These are phyloP conservation scores for Gortyna flavago DNA, from an alignment of 2,888 invertebrate genomes.

Conservation along the genomic window DNA sequence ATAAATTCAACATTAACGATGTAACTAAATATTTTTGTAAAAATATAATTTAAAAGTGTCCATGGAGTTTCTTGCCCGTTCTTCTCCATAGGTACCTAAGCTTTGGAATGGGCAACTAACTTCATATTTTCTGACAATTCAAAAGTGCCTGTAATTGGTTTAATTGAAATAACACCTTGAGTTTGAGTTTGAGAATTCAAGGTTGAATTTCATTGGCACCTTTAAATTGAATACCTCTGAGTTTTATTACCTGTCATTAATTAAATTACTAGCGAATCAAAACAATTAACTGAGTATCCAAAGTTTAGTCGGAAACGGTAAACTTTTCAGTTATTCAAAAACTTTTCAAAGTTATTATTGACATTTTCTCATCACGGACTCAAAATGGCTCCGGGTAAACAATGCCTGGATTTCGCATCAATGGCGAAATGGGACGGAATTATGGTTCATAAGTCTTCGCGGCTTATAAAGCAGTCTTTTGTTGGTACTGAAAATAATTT, in stretches of 20 bases:
- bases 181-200: no score
- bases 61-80: no score
- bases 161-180: no score
- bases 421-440: slow-evolving; percentile 55
- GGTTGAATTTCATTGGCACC: background rate
- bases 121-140: no score
- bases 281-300: slow-evolving; percentile 47
- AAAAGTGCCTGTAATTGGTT: no score
- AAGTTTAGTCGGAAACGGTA: slow-evolving; percentile 38
- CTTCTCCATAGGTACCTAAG: no score
- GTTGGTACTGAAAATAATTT: slow-evolving; percentile 11
- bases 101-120: no score
- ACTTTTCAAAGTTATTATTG: slow-evolving; percentile 61
- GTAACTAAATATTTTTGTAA: no score
- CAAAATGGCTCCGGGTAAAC: slow-evolving; percentile 63
- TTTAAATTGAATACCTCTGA: slow-evolving; percentile 4
- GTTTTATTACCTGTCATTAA: background rate
- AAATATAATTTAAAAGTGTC: no score
- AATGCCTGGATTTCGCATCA: slow-evolving; percentile 63
- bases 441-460: slow-evolving; percentile 52
- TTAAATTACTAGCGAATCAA: slow-evolving; percentile 39
- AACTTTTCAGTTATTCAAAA: slow-evolving; percentile 57
- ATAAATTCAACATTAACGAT: no score
- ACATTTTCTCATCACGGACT: slow-evolving; percentile 62
- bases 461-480: slow-evolving; percentile 23